Percentiles rank a stretch among this genome's conserved stretches.
These are phyloP conservation scores for Anableps anableps DNA, from an alignment of 2,797 vertebrate genomes.

Conservation along the genomic window DNA sequence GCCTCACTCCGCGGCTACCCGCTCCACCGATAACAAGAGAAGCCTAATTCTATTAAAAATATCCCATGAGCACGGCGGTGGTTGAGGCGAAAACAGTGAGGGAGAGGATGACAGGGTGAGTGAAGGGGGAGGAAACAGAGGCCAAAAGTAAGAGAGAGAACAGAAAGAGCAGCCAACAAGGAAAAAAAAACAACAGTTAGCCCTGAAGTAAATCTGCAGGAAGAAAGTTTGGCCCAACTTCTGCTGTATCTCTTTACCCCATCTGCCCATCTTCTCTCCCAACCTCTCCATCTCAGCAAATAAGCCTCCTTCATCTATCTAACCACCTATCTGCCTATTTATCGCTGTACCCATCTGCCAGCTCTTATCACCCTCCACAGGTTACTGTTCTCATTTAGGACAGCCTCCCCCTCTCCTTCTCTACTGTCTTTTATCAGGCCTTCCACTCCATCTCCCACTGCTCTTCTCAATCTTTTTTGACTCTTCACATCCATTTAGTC, in stretches of 20 bases:
- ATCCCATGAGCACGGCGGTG: slow-evolving; percentile 68
- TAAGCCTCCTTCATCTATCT: slow-evolving; percentile 66
- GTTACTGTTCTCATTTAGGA: slow-evolving; percentile 71
- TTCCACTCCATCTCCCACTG: slow-evolving; percentile 30
- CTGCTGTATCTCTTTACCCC: slow-evolving; percentile 62
- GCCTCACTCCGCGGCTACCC: slow-evolving; percentile 77
- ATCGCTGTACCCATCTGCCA: slow-evolving; percentile 65
- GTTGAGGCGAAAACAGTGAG: slow-evolving; percentile 52
- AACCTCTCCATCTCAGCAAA: slow-evolving; percentile 61
- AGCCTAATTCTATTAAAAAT: slow-evolving; percentile 86
- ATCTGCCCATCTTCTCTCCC: slow-evolving; percentile 63
- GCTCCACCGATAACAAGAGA: slow-evolving; percentile 79
- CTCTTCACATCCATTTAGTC: slow-evolving; percentile 55
- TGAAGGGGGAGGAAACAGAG: slow-evolving; percentile 37
- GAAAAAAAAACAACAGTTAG: slow-evolving; percentile 46
- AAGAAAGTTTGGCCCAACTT: slow-evolving; percentile 56
- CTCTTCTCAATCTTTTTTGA: slow-evolving; percentile 28
- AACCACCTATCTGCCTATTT: slow-evolving; percentile 74
- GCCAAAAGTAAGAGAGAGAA: slow-evolving; percentile 32
- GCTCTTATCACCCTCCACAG: slow-evolving; percentile 74
- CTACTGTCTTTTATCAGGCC: slow-evolving; percentile 24
- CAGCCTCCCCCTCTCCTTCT: slow-evolving; percentile 15
- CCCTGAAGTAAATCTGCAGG: slow-evolving; percentile 36
- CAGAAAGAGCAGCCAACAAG: slow-evolving; percentile 44
- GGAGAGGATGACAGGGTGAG: slow-evolving; percentile 12